Base-by-base conservation (phyloP, 1,140 invertebrate genomes). In the Rhopalosiphum padi region DNA sequence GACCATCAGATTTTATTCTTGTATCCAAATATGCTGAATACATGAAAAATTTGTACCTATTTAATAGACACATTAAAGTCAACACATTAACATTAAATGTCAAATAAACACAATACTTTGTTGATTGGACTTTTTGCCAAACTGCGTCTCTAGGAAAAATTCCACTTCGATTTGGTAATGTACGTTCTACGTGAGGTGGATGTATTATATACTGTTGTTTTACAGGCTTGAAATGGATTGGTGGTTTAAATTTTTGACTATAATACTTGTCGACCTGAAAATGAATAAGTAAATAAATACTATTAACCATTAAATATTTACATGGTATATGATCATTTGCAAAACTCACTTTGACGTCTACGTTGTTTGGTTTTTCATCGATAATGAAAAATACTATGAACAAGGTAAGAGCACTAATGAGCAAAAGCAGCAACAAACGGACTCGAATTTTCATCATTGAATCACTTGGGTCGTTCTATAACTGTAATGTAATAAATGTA, bases 11-110 rank as follows among this genome's bases (percentile, higher is more conserved):
- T 94, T 96, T 96, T 94, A 96, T 96, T 94, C 97, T 96, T 83
- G 96, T 95, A 95, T 99, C 98, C 94, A 97, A 97, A 94, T 97
- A 99, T 55, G 98, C 98, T 4, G 98, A 98, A 95, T 98, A 99
- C 35, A 99, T 98, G 95, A 97, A 98, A 95, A 99, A 99, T 95
- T 98, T 98, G 95, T 97, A 98, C 95, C 97, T 97, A 95, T 94
- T 77, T 77, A 95, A 90, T 90, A 0, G 15, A 90, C 2, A 68
- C 22, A 55, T 55, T 25, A 9, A n/a, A 18, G 35, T 55, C 22
- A 89, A 37, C 37, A 41, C 25, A 18, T 8, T 51, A 37, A 18
- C 11, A 89, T 25, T 89, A 41, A 55, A 15, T 89, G 0, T 53
- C 8, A 53, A 89, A 37, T 37, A 48, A 48, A 51, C 18, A 53